These are phyloP conservation scores for Chloroceryle amazona DNA, from an alignment of 2,797 vertebrate genomes.

Conservation along the genomic window DNA sequence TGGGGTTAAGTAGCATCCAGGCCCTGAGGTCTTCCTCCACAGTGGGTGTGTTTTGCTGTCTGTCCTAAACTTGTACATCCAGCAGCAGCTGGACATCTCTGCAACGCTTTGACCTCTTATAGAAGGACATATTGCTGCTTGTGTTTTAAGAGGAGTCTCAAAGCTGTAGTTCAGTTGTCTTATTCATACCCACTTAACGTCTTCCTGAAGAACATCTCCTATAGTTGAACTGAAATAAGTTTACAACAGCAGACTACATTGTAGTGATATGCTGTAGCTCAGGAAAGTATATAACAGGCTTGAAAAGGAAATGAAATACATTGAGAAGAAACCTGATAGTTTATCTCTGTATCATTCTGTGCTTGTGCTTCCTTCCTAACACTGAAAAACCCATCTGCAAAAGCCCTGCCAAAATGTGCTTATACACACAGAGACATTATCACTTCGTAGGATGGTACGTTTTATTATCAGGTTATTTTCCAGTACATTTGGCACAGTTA, in stretches of 20 bases:
- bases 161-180: background rate
- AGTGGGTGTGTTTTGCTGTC: fast-evolving
- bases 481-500: conserved; percentile 85
- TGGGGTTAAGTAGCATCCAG: background rate
- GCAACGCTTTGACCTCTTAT: background rate
- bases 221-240: background rate
- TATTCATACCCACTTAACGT: conserved; percentile 7
- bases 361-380: conserved; percentile 63
- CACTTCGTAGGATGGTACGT: conserved; percentile 65
- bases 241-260: background rate
- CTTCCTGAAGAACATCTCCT: background rate
- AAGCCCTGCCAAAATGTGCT: conserved; percentile 64
- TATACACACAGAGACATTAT: conserved; percentile 63
- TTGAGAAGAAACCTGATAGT: background rate
- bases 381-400: conserved; percentile 49
- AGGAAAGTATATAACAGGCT: background rate
- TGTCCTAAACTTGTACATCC: background rate
- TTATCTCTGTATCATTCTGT: conserved; percentile 66
- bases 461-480: conserved; percentile 85
- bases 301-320: background rate
- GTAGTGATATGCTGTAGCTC: background rate
- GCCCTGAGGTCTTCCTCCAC: background rate
- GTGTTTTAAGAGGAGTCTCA: conserved; percentile 1
- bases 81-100: background rate
- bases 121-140: background rate